Conservation (phyloP, 2,888 invertebrate species). For the Julus scandinavius region DNA sequence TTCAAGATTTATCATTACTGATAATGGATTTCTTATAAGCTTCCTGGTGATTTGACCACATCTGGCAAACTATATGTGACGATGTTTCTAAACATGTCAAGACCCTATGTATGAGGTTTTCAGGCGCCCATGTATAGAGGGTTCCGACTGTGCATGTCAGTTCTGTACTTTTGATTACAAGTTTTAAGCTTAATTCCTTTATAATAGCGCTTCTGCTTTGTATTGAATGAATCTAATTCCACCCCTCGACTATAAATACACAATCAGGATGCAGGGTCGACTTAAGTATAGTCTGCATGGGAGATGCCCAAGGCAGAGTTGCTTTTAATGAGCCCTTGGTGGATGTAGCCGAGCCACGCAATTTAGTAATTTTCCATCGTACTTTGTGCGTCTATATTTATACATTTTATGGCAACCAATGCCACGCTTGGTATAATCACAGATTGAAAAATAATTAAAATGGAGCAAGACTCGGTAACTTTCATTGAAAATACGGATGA, state of each 20-base stretch:
- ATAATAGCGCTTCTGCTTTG: neutral
- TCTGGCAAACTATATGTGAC: neutral
- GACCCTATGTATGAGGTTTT: no score
- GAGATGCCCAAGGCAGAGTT: neutral
- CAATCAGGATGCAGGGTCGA: conserved; percentile 39
- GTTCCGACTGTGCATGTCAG: neutral
- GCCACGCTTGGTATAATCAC: neutral
- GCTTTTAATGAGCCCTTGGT: neutral
- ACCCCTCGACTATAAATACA: conserved; percentile 39
- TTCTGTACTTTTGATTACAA: neutral
- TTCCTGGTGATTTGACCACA: neutral
- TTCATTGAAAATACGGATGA: no score
- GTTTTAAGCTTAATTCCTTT: neutral
- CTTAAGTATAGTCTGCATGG: conserved; percentile 21
- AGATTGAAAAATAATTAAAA: neutral
- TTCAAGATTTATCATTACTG: no score
- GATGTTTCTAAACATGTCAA: no score
- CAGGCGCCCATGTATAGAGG: neutral
- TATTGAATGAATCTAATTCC: neutral
- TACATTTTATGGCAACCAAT: neutral
- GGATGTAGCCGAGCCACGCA: neutral
- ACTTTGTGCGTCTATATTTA: neutral
- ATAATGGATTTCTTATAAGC: neutral
- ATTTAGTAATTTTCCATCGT: conserved; percentile 1
- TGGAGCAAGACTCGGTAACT: no score